Conservation (phyloP, 2,888 invertebrate genomes). For the Rhagonycha fulva region DNA sequence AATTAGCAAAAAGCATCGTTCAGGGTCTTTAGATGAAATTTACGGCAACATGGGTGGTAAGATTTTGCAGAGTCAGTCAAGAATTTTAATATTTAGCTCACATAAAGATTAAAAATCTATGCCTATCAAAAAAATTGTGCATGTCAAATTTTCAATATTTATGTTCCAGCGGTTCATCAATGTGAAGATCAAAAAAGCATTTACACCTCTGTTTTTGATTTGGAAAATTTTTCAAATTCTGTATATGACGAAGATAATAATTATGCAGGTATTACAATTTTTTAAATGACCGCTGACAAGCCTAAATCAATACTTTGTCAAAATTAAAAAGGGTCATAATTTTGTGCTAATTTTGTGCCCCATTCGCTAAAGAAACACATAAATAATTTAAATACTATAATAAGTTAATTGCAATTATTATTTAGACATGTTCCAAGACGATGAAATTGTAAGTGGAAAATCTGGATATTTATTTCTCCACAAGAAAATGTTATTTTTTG, state of each 20-base stretch:
- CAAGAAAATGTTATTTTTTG: conserved; percentile 18
- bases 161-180: not conserved
- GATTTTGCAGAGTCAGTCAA: not conserved
- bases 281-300: not conserved
- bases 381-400: too few species aligned
- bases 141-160: not conserved
- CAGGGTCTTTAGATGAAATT: conserved; percentile 1
- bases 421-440: not conserved
- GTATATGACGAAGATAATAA: not conserved
- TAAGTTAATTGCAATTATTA: too few species aligned
- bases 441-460: conserved; percentile 10
- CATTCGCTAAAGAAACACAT: too few species aligned
- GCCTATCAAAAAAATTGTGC: too few species aligned
- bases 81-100: too few species aligned
- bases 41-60: conserved; percentile 18
- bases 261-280: not conserved
- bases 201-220: conserved; percentile 1
- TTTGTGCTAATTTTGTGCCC: too few species aligned
- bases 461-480: conserved; percentile 9
- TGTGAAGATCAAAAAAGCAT: not conserved
- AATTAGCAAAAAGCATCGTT: not conserved
- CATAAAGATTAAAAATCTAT: too few species aligned
- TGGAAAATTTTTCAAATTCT: not conserved
- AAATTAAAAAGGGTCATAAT: too few species aligned
- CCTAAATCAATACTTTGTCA: too few species aligned